Evolutionary conservation across 2,113 vertebrate genomes (phyloP).

Genomic region (Rhinogobius similis): DNA sequence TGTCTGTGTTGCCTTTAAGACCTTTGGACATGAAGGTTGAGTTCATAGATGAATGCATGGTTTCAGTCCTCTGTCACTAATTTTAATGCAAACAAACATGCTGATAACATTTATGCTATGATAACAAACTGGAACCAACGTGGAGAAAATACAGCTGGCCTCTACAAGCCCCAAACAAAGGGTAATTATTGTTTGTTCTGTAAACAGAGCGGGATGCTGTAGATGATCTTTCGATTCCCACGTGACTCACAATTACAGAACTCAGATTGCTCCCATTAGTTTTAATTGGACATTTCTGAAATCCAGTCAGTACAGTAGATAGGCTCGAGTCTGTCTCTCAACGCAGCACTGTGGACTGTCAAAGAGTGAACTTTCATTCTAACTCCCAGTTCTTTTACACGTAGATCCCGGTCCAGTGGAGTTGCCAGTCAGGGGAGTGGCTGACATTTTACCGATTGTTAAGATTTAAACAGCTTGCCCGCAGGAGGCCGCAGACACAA

Average conservation of each 20-base stretch:
- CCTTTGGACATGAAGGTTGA: neutral
- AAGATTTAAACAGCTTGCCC: slow-evolving; percentile 56
- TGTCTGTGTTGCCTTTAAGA: no score
- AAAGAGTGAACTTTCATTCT: slow-evolving; percentile 68
- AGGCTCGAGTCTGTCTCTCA: slow-evolving; percentile 22
- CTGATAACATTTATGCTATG: slow-evolving; percentile 56
- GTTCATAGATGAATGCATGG: neutral
- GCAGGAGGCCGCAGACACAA: slow-evolving; percentile 50
- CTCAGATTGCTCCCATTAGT: slow-evolving; percentile 22
- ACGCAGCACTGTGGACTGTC: slow-evolving; percentile 36
- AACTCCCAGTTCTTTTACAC: slow-evolving; percentile 52
- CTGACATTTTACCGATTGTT: slow-evolving; percentile 68
- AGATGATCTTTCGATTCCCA: slow-evolving; percentile 42
- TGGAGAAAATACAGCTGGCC: slow-evolving; percentile 36
- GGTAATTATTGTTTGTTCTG: slow-evolving; percentile 39
- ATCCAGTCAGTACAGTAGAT: slow-evolving; percentile 21
- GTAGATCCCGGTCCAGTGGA: slow-evolving; percentile 28
- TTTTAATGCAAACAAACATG: slow-evolving; percentile 47
- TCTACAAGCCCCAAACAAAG: slow-evolving; percentile 64
- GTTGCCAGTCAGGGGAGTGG: slow-evolving; percentile 52
- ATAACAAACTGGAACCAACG: slow-evolving; percentile 47
- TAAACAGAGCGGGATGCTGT: slow-evolving; percentile 60
- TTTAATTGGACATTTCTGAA: slow-evolving; percentile 32
- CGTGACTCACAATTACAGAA: slow-evolving; percentile 29
- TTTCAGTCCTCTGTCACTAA: slow-evolving; percentile 28